A percentile compares a stretch with the other conserved stretches of the same genome.
Evolutionary conservation across 2,797 vertebrate species (phyloP).

Genomic region (Delichon dasypus): DNA sequence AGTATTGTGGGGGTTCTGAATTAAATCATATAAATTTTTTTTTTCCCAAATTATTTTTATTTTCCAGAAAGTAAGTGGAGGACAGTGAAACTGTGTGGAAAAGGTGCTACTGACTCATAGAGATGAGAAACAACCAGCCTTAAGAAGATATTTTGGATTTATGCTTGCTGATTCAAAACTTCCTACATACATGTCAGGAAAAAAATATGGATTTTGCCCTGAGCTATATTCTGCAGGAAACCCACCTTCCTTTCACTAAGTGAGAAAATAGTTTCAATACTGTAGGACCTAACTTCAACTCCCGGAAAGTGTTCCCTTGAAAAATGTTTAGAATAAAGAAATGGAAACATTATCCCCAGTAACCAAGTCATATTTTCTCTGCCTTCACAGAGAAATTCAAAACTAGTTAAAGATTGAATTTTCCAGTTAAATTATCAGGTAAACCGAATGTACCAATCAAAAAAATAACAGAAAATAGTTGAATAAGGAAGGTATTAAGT

Average conservation of each 20-base stretch:
- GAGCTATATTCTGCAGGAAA: slow-evolving; percentile 63
- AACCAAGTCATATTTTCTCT: background rate
- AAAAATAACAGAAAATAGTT: background rate
- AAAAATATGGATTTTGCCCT: slow-evolving; percentile 51
- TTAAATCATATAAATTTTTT: slow-evolving; percentile 51
- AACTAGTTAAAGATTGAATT: background rate
- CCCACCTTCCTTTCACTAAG: slow-evolving; percentile 4
- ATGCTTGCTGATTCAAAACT: slow-evolving; percentile 78
- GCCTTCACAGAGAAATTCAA: slow-evolving; percentile 21
- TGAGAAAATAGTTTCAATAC: slow-evolving; percentile 54
- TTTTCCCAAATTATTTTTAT: slow-evolving; percentile 38
- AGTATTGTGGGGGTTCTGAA: slow-evolving; percentile 24
- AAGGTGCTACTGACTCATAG: slow-evolving; percentile 73
- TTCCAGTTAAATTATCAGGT: background rate
- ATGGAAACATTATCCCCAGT: background rate
- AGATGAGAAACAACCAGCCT: slow-evolving; percentile 59
- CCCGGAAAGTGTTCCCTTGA: slow-evolving; percentile 35
- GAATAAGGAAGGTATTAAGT: background rate
- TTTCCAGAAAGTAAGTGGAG: slow-evolving; percentile 58
- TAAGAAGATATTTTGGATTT: slow-evolving; percentile 66
- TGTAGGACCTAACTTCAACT: slow-evolving; percentile 42
- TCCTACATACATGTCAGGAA: slow-evolving; percentile 68
- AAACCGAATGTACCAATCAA: background rate
- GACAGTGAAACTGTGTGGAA: slow-evolving; percentile 55
- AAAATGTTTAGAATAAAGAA: slow-evolving; percentile 54